Base-by-base conservation (phyloP, 2,888 invertebrate genomes). In the Sylvicola cinctus region DNA sequence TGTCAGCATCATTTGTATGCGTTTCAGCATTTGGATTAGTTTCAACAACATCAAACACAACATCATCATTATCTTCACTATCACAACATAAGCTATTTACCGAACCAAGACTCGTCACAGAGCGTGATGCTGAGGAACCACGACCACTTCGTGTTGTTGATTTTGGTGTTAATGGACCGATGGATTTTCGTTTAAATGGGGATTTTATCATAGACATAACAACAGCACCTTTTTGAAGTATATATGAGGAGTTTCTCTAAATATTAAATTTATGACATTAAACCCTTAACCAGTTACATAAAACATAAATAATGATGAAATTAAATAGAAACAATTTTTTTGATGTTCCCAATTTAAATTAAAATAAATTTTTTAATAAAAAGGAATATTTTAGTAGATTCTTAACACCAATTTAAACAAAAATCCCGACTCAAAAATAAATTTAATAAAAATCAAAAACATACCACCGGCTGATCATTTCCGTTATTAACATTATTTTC, bases 381-480 rank as follows among this genome's bases (percentile, higher is more conserved):
- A n/a, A n/a, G n/a, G n/a, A n/a, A n/a, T n/a, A n/a, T n/a, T n/a
- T n/a, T n/a, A n/a, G n/a, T n/a, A n/a, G n/a, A n/a, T n/a, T n/a
- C n/a, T n/a, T n/a, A n/a, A n/a, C n/a, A n/a, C n/a, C n/a, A n/a
- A n/a, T n/a, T n/a, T n/a, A n/a, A n/a, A n/a, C n/a, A n/a, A n/a
- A n/a, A n/a, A n/a, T n/a, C n/a, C n/a, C n/a, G n/a, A n/a, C n/a
- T n/a, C 11, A 14, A 16, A 31, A 16, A 31, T 14, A 3, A 8
- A 31, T 15, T 3, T 16, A 31, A 16, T 16, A 6, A 5, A 20
- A 14, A n/a, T 14, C 5, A 3, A 6, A 4, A 12, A 31, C 10
- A 16, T 41, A 50, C 39, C 55, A 74, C 74, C 68, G 71, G 73
- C 44, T 68, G 67, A 40, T 75, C 74, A 36, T n/a, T n/a, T n/a